A percentile compares a stretch with the other conserved stretches of the same genome.
Evolutionary conservation across 2,113 vertebrate species (phyloP).

Genomic region (Grus americana): DNA sequence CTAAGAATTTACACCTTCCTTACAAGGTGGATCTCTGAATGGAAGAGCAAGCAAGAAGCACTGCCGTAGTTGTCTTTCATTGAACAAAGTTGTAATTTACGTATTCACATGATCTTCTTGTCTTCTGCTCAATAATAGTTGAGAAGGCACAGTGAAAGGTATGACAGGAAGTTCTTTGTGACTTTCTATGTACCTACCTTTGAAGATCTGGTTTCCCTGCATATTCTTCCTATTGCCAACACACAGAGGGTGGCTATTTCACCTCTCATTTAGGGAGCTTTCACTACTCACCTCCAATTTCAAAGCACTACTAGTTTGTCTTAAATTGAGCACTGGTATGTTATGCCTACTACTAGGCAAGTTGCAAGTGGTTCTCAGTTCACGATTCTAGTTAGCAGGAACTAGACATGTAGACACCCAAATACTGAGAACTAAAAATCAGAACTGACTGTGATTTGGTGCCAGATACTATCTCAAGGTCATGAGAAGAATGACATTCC

Average conservation of each 20-base stretch:
- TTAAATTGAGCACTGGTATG: not conserved
- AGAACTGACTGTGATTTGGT: not conserved
- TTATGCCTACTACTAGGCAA: not conserved
- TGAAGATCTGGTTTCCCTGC: not conserved
- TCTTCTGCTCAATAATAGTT: not conserved
- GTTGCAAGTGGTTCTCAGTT: not conserved
- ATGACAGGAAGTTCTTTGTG: not conserved
- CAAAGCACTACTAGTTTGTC: not conserved
- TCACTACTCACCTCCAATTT: not conserved
- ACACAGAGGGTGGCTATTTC: not conserved
- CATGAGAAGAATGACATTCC: not conserved
- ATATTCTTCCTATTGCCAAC: not conserved
- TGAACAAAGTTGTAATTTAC: not conserved
- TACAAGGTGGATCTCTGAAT: not conserved
- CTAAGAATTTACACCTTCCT: not conserved
- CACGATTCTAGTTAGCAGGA: not conserved
- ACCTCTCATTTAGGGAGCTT: not conserved
- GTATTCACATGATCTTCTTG: not conserved
- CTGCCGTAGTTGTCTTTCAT: not conserved
- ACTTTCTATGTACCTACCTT: not conserved
- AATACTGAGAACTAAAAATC: not conserved
- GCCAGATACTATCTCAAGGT: not conserved
- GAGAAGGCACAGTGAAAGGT: not conserved
- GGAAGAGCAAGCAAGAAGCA: not conserved
- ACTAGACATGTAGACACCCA: not conserved